phyloP scores from a whole-genome alignment of 2,113 vertebrate genomes.

The Oreochromis niloticus region DNA sequence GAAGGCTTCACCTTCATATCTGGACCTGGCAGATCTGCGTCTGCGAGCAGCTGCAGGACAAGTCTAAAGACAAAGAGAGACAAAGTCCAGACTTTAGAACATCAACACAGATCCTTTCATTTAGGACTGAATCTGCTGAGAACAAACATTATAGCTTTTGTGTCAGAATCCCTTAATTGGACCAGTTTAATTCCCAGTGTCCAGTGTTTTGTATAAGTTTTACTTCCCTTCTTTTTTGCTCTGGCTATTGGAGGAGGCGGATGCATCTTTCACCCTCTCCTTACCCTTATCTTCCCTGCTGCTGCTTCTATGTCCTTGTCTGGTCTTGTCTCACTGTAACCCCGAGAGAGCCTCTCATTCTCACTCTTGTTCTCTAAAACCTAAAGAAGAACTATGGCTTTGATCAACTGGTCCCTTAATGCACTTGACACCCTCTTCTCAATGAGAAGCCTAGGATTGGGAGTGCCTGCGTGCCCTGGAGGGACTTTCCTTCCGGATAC shows the following conservation, averaged over 20 bases:
- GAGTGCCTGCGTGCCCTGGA: background rate
- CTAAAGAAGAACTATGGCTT: background rate
- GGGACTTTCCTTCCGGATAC: background rate
- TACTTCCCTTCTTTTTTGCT: background rate
- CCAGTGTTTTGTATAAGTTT: background rate
- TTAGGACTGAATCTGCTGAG: background rate
- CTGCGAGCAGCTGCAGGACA: background rate
- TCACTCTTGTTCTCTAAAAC: background rate
- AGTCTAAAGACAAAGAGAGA: background rate
- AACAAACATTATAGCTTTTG: too few species aligned
- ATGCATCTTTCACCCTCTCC: background rate
- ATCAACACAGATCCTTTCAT: too few species aligned
- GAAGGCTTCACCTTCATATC: background rate
- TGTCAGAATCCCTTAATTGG: background rate
- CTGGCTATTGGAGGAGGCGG: fast-evolving
- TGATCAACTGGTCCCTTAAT: background rate
- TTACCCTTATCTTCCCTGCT: background rate
- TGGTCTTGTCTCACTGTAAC: background rate
- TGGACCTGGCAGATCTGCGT: background rate
- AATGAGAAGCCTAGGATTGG: fast-evolving
- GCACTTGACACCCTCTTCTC: background rate
- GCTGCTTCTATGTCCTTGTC: background rate
- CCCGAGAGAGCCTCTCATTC: background rate
- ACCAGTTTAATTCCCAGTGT: background rate
- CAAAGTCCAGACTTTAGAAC: too few species aligned